Evolutionary conservation across 2,888 invertebrate species (phyloP).

Genomic region (Philhelius pedissequus): DNA sequence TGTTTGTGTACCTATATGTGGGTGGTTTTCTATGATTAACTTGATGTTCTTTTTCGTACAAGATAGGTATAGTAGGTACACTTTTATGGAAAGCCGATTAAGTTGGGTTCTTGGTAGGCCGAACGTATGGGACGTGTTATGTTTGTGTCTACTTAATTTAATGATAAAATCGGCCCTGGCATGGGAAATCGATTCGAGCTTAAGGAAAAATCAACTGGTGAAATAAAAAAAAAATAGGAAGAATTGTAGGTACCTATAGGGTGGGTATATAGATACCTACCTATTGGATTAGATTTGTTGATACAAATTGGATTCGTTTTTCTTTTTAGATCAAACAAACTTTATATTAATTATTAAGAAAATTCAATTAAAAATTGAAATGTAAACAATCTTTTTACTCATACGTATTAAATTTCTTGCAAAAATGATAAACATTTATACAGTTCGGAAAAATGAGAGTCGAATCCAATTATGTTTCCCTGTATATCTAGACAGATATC

Average conservation of each 20-base stretch:
- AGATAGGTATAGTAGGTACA: too few species aligned
- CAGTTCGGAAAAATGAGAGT: too few species aligned
- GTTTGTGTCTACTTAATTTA: slow-evolving; percentile 10
- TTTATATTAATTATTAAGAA: too few species aligned
- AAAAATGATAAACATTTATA: too few species aligned
- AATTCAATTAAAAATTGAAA: background rate
- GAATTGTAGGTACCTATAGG: too few species aligned
- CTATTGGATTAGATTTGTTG: background rate
- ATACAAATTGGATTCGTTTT: background rate
- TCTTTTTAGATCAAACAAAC: background rate
- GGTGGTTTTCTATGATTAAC: background rate
- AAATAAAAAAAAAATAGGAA: too few species aligned
- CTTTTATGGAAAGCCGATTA: slow-evolving; percentile 22
- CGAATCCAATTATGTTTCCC: too few species aligned
- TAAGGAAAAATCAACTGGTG: background rate
- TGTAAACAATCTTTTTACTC: background rate
- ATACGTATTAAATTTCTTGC: too few species aligned
- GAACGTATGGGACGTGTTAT: background rate
- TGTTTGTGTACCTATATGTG: background rate
- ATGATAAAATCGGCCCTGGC: background rate
- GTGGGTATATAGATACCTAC: too few species aligned
- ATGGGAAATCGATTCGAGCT: background rate
- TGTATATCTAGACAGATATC: too few species aligned
- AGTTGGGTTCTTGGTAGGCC: background rate
- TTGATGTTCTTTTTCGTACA: background rate